Evolutionary conservation across 1,140 invertebrate genomes (phyloP).

Genomic region (Calephelis nemesis): DNA sequence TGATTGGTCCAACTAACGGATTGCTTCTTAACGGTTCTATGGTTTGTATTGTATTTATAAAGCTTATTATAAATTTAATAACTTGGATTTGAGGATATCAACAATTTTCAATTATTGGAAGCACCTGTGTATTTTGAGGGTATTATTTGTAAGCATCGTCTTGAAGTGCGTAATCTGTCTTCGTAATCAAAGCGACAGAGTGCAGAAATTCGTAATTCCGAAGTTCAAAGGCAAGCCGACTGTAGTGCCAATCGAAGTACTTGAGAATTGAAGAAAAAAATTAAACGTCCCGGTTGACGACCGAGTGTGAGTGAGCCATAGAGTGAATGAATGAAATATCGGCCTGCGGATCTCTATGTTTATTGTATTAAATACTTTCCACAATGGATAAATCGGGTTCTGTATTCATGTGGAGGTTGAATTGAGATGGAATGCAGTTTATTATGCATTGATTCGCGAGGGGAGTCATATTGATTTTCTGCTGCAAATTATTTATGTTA

Average conservation of each 20-base stretch:
- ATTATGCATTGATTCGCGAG: slow-evolving; percentile 42
- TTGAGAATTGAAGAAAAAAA: slow-evolving; percentile 47
- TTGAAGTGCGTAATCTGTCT: slow-evolving; percentile 48
- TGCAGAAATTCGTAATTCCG: slow-evolving; percentile 52
- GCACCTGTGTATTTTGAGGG: slow-evolving; percentile 9
- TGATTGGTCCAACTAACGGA: slow-evolving; percentile 73
- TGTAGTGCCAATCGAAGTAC: slow-evolving; percentile 69
- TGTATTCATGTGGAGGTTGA: slow-evolving; percentile 56
- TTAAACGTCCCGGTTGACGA: slow-evolving; percentile 48
- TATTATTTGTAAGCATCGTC: slow-evolving; percentile 33
- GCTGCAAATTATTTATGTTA: background rate
- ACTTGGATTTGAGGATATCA: slow-evolving; percentile 23
- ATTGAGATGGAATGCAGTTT: slow-evolving; percentile 49
- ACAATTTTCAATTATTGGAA: slow-evolving; percentile 25
- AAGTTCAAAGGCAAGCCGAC: slow-evolving; percentile 67
- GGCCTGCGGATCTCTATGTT: slow-evolving; percentile 63
- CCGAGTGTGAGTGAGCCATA: slow-evolving; percentile 50
- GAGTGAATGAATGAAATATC: slow-evolving; percentile 64
- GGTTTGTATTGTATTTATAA: slow-evolving; percentile 40
- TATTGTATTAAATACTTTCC: slow-evolving; percentile 65
- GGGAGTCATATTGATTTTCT: slow-evolving; percentile 43
- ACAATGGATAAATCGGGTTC: slow-evolving; percentile 53
- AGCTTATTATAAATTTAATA: slow-evolving; percentile 47
- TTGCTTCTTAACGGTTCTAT: slow-evolving; percentile 68
- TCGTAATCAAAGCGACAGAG: slow-evolving; percentile 50